Evolutionary conservation across 2,888 invertebrate species (phyloP).

Genomic region (Elmis aenea): DNA sequence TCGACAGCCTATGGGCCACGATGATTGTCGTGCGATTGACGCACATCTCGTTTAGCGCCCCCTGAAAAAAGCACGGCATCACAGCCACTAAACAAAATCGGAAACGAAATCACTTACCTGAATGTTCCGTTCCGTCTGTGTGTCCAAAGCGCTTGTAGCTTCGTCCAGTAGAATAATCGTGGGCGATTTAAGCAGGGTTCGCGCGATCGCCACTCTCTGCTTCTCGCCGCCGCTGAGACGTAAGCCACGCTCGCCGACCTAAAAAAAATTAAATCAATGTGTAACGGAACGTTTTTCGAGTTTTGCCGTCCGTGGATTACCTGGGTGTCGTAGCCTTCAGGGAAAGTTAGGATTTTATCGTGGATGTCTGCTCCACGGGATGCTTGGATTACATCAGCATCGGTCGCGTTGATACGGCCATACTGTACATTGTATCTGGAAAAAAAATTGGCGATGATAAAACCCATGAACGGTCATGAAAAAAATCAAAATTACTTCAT

Average conservation of each 20-base stretch:
- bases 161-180: constrained; percentile 89
- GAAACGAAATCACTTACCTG: constrained; percentile 54
- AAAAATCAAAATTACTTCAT: no score
- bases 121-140: constrained; percentile 88
- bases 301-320: no score
- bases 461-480: no score
- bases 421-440: constrained; percentile 89
- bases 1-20: constrained; percentile 91
- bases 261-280: constrained; percentile 11
- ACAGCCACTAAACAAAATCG: constrained; percentile 1
- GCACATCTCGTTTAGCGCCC: constrained; percentile 72
- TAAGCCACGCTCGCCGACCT: constrained; percentile 93
- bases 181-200: constrained; percentile 90
- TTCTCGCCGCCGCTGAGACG: constrained; percentile 97
- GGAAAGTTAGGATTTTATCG: constrained; percentile 84
- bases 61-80: constrained; percentile 42
- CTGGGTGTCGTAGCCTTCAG: constrained; percentile 80
- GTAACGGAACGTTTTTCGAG: no score
- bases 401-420: constrained; percentile 71
- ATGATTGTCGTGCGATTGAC: constrained; percentile 86
- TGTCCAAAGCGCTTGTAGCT: constrained; percentile 92
- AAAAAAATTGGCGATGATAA: constrained; percentile 12
- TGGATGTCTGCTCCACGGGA: constrained; percentile 93
- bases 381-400: constrained; percentile 81
- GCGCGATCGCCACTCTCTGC: constrained; percentile 93